A percentile compares a stretch with the other conserved stretches of the same genome.
These are phyloP conservation scores for Andrena flavipes DNA, from an alignment of 2,888 invertebrate species.

Conservation along the genomic window DNA sequence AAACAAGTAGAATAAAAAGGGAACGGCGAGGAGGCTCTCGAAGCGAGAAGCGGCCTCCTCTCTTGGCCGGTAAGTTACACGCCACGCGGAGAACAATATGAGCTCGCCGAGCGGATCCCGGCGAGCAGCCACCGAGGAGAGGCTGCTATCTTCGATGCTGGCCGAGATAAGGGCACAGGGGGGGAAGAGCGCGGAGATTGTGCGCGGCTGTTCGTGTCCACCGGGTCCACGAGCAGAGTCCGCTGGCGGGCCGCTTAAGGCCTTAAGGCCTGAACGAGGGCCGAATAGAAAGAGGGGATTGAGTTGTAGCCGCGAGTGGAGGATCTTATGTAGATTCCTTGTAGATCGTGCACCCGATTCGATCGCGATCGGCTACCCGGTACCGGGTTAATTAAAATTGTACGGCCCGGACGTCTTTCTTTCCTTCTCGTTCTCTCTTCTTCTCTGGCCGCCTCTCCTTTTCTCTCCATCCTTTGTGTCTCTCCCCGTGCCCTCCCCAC, in stretches of 20 bases:
- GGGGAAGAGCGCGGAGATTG: constrained; percentile 64
- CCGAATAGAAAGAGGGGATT: constrained; percentile 82
- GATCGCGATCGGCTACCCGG: constrained; percentile 85
- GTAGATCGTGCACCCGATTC: constrained; percentile 85
- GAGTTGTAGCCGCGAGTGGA: constrained; percentile 85
- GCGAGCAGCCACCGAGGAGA: constrained; percentile 69
- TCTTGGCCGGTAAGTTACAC: constrained; percentile 69
- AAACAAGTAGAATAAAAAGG: constrained; percentile 30
- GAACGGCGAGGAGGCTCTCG: constrained; percentile 12
- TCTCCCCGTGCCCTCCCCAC: not conserved
- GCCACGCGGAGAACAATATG: constrained; percentile 80
- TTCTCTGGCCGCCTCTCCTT: constrained; percentile 2
- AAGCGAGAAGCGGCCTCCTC: constrained; percentile 13
- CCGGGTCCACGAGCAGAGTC: constrained; percentile 26
- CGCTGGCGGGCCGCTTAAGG: constrained; percentile 44
- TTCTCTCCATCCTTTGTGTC: constrained; percentile 20
- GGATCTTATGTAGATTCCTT: constrained; percentile 85
- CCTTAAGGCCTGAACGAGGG: constrained; percentile 56
- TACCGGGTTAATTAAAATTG: constrained; percentile 85
- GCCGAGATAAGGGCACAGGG: constrained; percentile 77
- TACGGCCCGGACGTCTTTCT: constrained; percentile 74
- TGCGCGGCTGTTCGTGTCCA: constrained; percentile 61
- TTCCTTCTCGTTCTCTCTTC: constrained; percentile 35
- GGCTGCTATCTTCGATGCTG: constrained; percentile 83
- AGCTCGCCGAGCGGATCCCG: constrained; percentile 67